Conservation (phyloP, 2,797 vertebrate species). For the Leptodactylus fallax region DNA sequence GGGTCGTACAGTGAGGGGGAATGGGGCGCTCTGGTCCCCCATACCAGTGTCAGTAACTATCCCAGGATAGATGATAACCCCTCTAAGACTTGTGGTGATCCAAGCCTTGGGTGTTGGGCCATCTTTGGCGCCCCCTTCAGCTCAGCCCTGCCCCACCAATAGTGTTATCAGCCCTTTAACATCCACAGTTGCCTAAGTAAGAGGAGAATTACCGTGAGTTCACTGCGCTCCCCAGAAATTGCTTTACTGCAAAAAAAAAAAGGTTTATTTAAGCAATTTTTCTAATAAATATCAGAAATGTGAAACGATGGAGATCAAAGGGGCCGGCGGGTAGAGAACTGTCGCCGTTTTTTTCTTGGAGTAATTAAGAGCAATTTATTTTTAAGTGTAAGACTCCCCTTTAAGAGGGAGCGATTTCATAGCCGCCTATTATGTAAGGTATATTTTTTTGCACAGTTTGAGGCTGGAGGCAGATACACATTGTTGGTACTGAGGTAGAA, state of each 20-base stretch:
- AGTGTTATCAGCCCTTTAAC: neutral
- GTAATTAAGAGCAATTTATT: conserved; percentile 18
- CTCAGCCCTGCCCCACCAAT: neutral
- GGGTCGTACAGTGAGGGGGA: no score
- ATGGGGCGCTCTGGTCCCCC: no score
- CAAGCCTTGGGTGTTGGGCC: neutral
- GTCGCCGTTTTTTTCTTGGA: neutral
- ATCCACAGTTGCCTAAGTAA: neutral
- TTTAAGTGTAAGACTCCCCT: conserved; percentile 9
- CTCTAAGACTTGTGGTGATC: neutral
- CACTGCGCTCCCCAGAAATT: neutral
- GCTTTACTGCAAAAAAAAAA: neutral
- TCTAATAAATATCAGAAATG: neutral
- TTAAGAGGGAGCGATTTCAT: conserved; percentile 21
- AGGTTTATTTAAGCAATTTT: conserved; percentile 4
- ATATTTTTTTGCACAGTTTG: conserved; percentile 35
- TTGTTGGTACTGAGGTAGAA: conserved; percentile 13
- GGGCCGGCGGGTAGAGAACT: neutral
- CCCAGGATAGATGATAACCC: no score
- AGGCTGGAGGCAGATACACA: neutral
- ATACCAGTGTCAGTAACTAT: no score
- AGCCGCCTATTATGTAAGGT: conserved; percentile 2
- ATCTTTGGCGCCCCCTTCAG: neutral
- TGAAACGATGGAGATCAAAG: neutral
- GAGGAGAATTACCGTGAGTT: neutral